Conservation (phyloP, 2,888 invertebrate species). For the Pseudococcus viburni region DNA sequence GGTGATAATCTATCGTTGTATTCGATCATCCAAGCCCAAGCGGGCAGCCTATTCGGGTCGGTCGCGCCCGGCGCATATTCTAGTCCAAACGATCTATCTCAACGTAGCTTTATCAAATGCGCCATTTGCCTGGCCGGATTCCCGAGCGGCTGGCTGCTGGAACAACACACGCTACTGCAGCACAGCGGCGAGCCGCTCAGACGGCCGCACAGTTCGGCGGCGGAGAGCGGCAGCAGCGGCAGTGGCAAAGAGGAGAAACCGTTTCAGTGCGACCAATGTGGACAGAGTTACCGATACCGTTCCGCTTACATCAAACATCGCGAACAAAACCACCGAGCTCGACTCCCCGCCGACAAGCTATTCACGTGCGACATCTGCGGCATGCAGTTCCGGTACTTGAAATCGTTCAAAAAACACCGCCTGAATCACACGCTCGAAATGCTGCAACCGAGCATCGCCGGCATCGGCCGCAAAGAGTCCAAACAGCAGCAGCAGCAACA, state of each 20-base stretch:
- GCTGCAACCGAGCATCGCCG: slow-evolving; percentile 74
- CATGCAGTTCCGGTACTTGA: slow-evolving; percentile 91
- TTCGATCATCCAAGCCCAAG: slow-evolving; percentile 74
- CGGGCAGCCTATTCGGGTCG: slow-evolving; percentile 70
- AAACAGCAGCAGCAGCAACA: slow-evolving; percentile 52
- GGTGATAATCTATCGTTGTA: slow-evolving; percentile 67
- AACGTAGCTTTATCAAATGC: slow-evolving; percentile 74
- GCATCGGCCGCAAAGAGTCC: slow-evolving; percentile 62
- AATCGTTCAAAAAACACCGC: slow-evolving; percentile 91
- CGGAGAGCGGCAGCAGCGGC: slow-evolving; percentile 67
- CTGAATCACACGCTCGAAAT: slow-evolving; percentile 89
- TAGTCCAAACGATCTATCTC: slow-evolving; percentile 67
- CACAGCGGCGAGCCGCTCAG: slow-evolving; percentile 77
- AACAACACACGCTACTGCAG: slow-evolving; percentile 87
- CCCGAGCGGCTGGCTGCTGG: slow-evolving; percentile 88
- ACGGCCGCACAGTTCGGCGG: background rate
- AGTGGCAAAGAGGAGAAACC: slow-evolving; percentile 82
- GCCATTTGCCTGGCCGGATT: slow-evolving; percentile 89
- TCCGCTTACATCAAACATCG: slow-evolving; percentile 88
- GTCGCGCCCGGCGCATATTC: slow-evolving; percentile 68
- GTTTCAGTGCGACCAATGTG: slow-evolving; percentile 92
- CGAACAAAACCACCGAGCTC: slow-evolving; percentile 89
- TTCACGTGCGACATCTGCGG: slow-evolving; percentile 94
- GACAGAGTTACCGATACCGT: slow-evolving; percentile 89
- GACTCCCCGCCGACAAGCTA: slow-evolving; percentile 89